These are phyloP conservation scores for Tetragonula clypearis DNA, from an alignment of 1,140 invertebrate genomes.

Conservation along the genomic window DNA sequence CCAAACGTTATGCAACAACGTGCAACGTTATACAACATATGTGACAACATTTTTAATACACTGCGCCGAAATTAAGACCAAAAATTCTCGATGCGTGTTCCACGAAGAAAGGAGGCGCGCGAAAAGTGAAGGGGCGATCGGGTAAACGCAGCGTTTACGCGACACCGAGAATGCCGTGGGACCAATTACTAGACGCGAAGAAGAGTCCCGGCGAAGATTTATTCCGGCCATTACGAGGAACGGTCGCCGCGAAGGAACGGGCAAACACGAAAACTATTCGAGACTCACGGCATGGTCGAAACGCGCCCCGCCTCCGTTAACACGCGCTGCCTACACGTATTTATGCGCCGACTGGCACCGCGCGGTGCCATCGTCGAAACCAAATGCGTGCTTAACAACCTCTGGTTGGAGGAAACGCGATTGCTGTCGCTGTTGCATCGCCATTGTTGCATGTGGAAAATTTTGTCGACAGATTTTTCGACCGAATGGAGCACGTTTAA, in stretches of 20 bases:
- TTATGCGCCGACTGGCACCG: constrained; percentile 11
- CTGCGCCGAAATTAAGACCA: neutral
- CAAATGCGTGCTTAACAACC: constrained; percentile 19
- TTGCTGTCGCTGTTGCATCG: neutral
- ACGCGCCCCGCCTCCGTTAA: constrained; percentile 12
- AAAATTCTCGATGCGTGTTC: neutral
- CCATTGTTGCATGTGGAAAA: constrained; percentile 16
- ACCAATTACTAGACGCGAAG: constrained; percentile 24
- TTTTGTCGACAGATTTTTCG: neutral
- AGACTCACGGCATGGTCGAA: neutral
- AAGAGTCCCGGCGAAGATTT: neutral
- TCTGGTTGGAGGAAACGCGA: neutral
- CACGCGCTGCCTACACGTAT: constrained; percentile 21
- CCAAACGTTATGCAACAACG: no score
- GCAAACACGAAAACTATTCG: constrained; percentile 24
- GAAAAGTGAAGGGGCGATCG: neutral
- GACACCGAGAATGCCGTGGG: neutral
- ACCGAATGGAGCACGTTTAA: no score
- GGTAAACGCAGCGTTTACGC: neutral
- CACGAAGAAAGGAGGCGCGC: neutral
- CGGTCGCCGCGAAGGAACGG: neutral
- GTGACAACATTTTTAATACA: neutral
- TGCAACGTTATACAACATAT: no score
- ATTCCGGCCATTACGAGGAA: constrained; percentile 18
- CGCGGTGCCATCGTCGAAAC: neutral